Base-by-base conservation (phyloP, 2,113 vertebrate genomes). In the Nestor notabilis region DNA sequence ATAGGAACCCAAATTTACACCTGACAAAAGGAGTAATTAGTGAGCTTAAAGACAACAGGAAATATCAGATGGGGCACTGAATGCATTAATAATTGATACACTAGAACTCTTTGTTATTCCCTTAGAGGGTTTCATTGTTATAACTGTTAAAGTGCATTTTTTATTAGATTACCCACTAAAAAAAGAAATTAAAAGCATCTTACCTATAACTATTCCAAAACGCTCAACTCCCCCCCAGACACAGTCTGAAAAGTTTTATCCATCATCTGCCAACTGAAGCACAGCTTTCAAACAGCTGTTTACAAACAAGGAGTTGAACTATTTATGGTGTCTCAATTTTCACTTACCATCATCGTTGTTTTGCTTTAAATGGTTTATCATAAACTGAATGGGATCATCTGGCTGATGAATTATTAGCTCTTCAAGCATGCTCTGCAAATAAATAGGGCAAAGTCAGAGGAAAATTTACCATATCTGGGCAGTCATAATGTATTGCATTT, bases 371-470 rank as follows among this genome's bases (percentile, higher is more conserved):
- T 98, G 96, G 9, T 83, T 33, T 39, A 99, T 99, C 97, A 99
- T 98, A 97, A 98, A 99, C 39, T 96, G 79, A 79, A 99, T 96
- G 4, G 99, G 99, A 50, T 99, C 99, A 10, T 97, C 87, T 2
- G 99, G 99, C 89, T 98, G 98, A 76, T 99, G 97, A 44, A 99
- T 98, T 69, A 99, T 88, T 61, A 99, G 97, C 39, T 98, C 98
- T 95, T 98, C 98, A 95, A 99, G 82, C 97, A 99, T 93, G 65
- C 46, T 97, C 99, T 99, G 97, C 61, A 93, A 97, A 98, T 49
- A 96, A 87, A 97, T 47, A 87, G 90, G 88, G 78, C 46, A 81
- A 83, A 91, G 83, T 76, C 47, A 79, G 74, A 66, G 75, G 78
- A 58, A 93, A 72, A 76, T 29, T 25, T 7, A 70, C 43, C 29